Evolutionary conservation across 2,797 vertebrate species (phyloP).

Genomic region (Lithobates sylvaticus): DNA sequence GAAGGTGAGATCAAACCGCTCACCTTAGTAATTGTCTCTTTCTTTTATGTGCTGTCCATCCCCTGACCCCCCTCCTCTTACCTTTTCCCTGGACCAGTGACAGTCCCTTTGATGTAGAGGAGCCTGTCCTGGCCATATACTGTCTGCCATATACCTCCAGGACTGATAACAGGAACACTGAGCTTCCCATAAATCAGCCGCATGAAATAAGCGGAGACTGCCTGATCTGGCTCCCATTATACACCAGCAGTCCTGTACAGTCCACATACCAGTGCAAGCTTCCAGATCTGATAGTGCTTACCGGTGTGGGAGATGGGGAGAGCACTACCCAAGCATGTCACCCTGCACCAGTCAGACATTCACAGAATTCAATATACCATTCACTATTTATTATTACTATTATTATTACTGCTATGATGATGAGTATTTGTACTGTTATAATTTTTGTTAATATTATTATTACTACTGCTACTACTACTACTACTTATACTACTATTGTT

Average conservation of each 20-base stretch:
- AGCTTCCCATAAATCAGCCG: constrained; percentile 32
- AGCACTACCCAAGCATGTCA: too few relatives aligned
- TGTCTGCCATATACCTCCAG: constrained; percentile 8
- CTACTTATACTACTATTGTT: too few relatives aligned
- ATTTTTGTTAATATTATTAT: too few relatives aligned
- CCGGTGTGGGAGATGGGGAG: too few relatives aligned
- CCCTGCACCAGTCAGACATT: too few relatives aligned
- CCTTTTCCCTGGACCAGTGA: constrained; percentile 17
- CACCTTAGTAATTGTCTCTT: neutral
- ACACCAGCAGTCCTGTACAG: constrained; percentile 1
- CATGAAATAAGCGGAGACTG: constrained; percentile 33
- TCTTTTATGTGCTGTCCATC: constrained; percentile 15
- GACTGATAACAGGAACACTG: constrained; percentile 27
- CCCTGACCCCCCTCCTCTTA: neutral
- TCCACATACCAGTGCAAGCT: neutral
- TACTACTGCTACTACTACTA: too few relatives aligned
- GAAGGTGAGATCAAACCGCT: constrained; percentile 20
- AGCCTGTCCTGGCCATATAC: neutral
- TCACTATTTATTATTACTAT: too few relatives aligned
- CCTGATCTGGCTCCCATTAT: constrained; percentile 36
- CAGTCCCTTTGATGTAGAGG: constrained; percentile 29
- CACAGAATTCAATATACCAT: too few relatives aligned
- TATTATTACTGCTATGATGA: too few relatives aligned
- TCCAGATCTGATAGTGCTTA: too few relatives aligned
- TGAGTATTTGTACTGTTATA: too few relatives aligned